phyloP scores from a whole-genome alignment of 1,140 invertebrate genomes.

The Drosophila mojavensis region DNA sequence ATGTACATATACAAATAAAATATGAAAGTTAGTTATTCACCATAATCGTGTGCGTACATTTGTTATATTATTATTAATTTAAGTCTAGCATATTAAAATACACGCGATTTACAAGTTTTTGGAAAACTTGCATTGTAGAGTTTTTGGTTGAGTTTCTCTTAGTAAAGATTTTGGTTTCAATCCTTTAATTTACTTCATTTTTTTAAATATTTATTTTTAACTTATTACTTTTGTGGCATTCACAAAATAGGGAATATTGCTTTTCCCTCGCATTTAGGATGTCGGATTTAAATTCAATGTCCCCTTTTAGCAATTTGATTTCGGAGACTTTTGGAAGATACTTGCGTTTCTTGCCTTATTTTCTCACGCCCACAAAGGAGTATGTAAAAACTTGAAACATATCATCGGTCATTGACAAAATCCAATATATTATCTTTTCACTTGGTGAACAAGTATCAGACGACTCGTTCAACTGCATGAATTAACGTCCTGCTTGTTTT shows the following conservation, averaged over 20 bases:
- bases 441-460: not conserved
- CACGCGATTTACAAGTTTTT: slow-evolving; percentile 58
- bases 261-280: not conserved
- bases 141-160: slow-evolving; percentile 64
- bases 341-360: too few relatives aligned
- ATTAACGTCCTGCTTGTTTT: not conserved
- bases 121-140: slow-evolving; percentile 52
- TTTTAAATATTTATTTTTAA: not conserved
- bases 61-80: slow-evolving; percentile 1
- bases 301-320: too few relatives aligned
- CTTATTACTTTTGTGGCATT: not conserved
- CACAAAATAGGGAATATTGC: not conserved
- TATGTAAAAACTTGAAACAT: not conserved
- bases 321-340: too few relatives aligned
- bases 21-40: not conserved
- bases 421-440: not conserved
- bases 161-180: slow-evolving; percentile 59
- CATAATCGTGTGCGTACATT: not conserved
- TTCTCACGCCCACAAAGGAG: too few relatives aligned
- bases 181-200: slow-evolving; percentile 12
- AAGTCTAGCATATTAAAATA: slow-evolving; percentile 3
- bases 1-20: not conserved
- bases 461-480: not conserved
- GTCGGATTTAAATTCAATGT: too few relatives aligned
- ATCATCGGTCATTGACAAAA: too few relatives aligned